Evolutionary conservation across 2,888 invertebrate genomes (phyloP), one percentile per base, ranked within the genome.

Genomic region (Operophtera brumata): DNA sequence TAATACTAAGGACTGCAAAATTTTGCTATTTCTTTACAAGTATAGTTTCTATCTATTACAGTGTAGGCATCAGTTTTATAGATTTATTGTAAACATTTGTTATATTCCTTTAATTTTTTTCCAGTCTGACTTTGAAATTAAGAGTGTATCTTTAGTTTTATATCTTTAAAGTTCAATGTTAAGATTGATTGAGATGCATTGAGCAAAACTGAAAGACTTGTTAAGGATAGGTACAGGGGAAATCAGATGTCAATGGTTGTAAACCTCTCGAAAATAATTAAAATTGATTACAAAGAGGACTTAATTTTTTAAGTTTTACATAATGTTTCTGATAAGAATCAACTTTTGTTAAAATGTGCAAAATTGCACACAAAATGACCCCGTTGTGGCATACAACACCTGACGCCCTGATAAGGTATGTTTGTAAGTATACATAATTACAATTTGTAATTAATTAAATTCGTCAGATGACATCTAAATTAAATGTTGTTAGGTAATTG

Each of bases 21-120:
- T 59, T 85, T 86, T 86, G 80, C 83, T 86, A 83, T 81, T 78
- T 78, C 68, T 85, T 81, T 83, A 83, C 82, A 82, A 54, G 43
- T 73, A 73, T 71, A 70, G 68, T 75, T 76, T 75, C 70, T 74
- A 73, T 66, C 64, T 60, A 69, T 70, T 71, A 71, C 70, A 70
- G 62, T 65, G 66, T 76, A 80, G 76, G 75, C 69, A 73, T 76
- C 72, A 67, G 62, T 70, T 66, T 75, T 73, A 70, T 71, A 55
- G 62, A 68, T 73, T 69, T 70, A 66, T 75, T 72, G 62, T 69
- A 61, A 66, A 68, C 57, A 46, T 71, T 73, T 73, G 67, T 72
- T 67, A 66, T 67, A 66, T 65, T 66, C 64, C 59, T 72, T 67
- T 69, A 66, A 69, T 67, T 69, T 67, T 73, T 67, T 67, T 75